Evolutionary conservation across 2,888 invertebrate species (phyloP).

Genomic region (Polydrusus pterygomalis): DNA sequence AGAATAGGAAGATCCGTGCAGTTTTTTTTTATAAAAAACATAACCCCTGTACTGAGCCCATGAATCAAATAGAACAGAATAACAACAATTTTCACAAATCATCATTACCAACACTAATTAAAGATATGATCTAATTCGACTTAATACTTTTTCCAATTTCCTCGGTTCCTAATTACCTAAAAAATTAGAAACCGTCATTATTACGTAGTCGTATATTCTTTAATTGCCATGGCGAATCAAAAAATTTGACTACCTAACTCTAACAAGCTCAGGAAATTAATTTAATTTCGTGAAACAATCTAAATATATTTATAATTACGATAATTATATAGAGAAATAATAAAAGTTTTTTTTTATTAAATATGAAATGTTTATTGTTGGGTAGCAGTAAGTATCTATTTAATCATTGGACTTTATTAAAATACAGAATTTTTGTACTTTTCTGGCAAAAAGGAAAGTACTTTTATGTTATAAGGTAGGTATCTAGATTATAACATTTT

Average conservation of each 20-base stretch:
- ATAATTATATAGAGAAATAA: constrained; percentile 29
- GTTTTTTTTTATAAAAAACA: neutral
- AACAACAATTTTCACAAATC: constrained; percentile 28
- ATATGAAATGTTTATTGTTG: neutral
- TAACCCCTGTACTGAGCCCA: neutral
- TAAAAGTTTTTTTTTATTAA: constrained; percentile 18
- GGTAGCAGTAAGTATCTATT: neutral
- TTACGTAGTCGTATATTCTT: constrained; percentile 32
- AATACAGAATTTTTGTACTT: too few relatives aligned
- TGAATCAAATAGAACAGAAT: constrained; percentile 1
- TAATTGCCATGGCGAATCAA: constrained; percentile 35
- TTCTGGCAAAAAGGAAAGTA: too few relatives aligned
- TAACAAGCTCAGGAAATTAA: constrained; percentile 46
- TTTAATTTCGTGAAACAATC: constrained; percentile 41
- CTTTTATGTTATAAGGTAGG: too few relatives aligned
- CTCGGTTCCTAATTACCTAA: constrained; percentile 44
- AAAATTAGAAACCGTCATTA: constrained; percentile 36
- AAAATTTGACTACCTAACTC: constrained; percentile 36
- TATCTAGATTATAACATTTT: too few relatives aligned
- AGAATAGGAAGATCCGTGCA: too few relatives aligned
- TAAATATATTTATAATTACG: constrained; percentile 47
- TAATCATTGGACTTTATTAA: neutral
- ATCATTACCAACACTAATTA: constrained; percentile 43
- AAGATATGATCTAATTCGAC: constrained; percentile 49
- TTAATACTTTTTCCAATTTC: constrained; percentile 50